Base-by-base conservation (phyloP, 2,113 vertebrate species). In the Corydoras maculifer region DNA sequence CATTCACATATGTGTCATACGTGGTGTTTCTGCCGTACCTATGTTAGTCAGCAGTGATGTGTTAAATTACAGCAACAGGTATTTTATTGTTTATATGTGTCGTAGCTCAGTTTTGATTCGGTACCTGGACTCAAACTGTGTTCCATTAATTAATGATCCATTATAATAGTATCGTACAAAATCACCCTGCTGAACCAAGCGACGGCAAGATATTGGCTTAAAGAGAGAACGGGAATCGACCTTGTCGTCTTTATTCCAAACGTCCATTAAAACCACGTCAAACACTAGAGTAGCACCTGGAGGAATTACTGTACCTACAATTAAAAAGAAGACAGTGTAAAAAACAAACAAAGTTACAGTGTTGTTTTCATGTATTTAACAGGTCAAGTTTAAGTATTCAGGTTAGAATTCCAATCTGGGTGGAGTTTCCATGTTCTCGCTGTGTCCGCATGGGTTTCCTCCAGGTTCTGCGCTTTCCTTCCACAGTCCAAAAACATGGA, bases 91-190 rank as follows among this genome's bases (percentile, higher is more conserved):
- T 62, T 0, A 48, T 29, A 10, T 30, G 4, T 48, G 49, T n/a
- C n/a, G 8, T 58, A 18, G 8, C 14, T 32, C 30, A 61, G 35
- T 51, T 62, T 14, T 74, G 8, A 29, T 4, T 12, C 25, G n/a
- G 79, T 75, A 98, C 97, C 96, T 98, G 80, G 91, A 93, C 80
- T 97, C 94, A 0, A 99, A 99, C 66, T 83, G 12, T 0, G 90
- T 93, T 65, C 97, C 93, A 0, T 96, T 91, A 31, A 97, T 88
- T 75, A 99, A 88, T 0, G 94, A 94, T 67, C 96, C 97, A 0
- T 98, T 99, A 88, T 94, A 99, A 78, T 95, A 93, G 80, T 99
- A 99, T 18, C 96, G 91, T 54, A 98, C 91, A 0, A 95, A 99
- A 86, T 99, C 97, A 0, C 90, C 85, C 76, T 88, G 88, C 86